Percentiles rank a stretch among this genome's conserved stretches.
phyloP scores from a whole-genome alignment of 2,113 vertebrate genomes.

The Casuarius casuarius region DNA sequence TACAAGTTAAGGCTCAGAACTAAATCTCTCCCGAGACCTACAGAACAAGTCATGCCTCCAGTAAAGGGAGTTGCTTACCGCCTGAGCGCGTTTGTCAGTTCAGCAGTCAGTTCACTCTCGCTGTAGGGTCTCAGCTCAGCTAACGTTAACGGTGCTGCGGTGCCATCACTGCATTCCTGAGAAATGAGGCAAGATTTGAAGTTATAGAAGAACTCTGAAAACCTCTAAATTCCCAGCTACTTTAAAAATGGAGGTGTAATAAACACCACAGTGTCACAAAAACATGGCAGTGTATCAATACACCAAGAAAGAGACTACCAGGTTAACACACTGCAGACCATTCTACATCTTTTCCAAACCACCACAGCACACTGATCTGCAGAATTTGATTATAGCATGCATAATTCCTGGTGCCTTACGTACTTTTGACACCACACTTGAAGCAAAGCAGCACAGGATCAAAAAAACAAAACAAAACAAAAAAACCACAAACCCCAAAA shows the following conservation, averaged over 20 bases:
- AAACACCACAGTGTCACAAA: not conserved
- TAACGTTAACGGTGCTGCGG: conserved; percentile 66
- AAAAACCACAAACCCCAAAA: not conserved
- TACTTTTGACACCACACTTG: not conserved
- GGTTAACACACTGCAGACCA: not conserved
- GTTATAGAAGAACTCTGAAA: not conserved
- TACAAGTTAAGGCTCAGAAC: not conserved
- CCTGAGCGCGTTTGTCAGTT: conserved; percentile 82
- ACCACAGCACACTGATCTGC: not conserved
- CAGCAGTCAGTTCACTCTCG: conserved; percentile 82
- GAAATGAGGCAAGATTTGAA: conserved; percentile 1
- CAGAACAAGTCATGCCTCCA: fast-evolving
- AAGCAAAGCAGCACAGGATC: not conserved
- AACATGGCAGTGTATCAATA: not conserved
- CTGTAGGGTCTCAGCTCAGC: conserved; percentile 77
- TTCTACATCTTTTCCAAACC: not conserved
- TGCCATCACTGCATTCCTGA: conserved; percentile 82
- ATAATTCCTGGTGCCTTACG: not conserved
- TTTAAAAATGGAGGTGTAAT: not conserved
- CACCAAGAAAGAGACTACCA: not conserved
- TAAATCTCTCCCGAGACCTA: not conserved
- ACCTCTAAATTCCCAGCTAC: not conserved
- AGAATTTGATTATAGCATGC: not conserved
- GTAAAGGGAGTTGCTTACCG: conserved; percentile 72
- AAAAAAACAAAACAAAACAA: not conserved